Conservation (phyloP, 2,113 vertebrate species). For the Condylura cristata region DNA sequence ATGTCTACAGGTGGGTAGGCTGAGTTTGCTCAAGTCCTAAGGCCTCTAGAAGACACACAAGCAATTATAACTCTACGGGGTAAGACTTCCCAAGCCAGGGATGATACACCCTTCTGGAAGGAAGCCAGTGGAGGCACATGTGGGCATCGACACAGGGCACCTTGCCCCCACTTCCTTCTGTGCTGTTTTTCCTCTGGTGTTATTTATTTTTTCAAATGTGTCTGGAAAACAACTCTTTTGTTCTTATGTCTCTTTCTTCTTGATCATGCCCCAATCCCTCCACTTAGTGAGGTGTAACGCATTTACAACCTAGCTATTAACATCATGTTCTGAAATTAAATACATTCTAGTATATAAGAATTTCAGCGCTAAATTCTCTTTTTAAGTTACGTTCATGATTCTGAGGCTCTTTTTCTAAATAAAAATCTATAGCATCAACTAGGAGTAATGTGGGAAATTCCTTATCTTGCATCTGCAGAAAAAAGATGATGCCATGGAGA, state of each 20-base stretch:
- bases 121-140: background rate
- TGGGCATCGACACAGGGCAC: background rate
- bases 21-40: background rate
- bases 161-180: background rate
- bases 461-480: background rate
- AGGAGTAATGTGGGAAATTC: background rate
- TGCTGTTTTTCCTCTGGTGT: background rate
- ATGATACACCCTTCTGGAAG: background rate
- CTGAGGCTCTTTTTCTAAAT: conserved; percentile 9
- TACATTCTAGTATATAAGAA: background rate
- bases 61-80: background rate
- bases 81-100: background rate
- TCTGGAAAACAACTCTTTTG: background rate
- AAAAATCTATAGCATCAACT: background rate
- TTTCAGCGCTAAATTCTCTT: conserved; percentile 35
- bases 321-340: background rate
- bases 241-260: background rate
- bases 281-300: background rate
- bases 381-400: conserved; percentile 39
- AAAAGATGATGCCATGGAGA: background rate
- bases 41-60: background rate
- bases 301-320: background rate
- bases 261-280: background rate
- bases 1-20: background rate
- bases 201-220: background rate